phyloP scores from a whole-genome alignment of 2,113 vertebrate species.

The Chrysochloris asiatica region DNA sequence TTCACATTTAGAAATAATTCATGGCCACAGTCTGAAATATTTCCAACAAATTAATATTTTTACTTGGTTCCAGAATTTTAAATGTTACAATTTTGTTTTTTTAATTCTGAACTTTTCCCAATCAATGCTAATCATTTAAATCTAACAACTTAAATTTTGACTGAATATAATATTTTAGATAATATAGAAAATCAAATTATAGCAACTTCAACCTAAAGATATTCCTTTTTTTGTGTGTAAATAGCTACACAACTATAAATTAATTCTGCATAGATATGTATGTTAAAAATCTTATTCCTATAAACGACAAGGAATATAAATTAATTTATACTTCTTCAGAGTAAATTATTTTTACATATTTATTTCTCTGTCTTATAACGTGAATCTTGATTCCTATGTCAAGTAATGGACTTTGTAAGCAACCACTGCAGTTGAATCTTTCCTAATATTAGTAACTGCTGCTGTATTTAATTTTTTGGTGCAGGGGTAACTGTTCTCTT shows the following conservation, averaged over 20 bases:
- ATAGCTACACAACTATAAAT: neutral
- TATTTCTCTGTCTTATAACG: neutral
- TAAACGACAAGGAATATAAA: too few relatives aligned
- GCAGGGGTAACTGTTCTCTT: neutral
- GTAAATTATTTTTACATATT: neutral
- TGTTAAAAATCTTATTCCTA: neutral
- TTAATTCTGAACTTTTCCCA: neutral
- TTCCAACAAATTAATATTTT: neutral
- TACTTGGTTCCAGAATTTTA: neutral
- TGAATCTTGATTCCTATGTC: neutral
- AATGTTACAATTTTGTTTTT: neutral
- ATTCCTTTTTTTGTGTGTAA: neutral
- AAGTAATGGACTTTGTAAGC: neutral
- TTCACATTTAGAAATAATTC: neutral
- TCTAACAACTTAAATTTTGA: neutral
- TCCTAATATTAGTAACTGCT: neutral
- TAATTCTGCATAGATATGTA: neutral
- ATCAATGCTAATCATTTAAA: neutral
- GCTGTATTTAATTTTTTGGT: neutral
- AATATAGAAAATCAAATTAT: neutral
- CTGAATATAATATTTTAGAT: neutral
- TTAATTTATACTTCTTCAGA: too few relatives aligned
- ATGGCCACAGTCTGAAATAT: neutral
- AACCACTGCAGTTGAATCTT: neutral
- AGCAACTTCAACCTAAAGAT: neutral